Evolutionary conservation across 2,113 vertebrate species (phyloP).

Genomic region (Phocoena sinus): DNA sequence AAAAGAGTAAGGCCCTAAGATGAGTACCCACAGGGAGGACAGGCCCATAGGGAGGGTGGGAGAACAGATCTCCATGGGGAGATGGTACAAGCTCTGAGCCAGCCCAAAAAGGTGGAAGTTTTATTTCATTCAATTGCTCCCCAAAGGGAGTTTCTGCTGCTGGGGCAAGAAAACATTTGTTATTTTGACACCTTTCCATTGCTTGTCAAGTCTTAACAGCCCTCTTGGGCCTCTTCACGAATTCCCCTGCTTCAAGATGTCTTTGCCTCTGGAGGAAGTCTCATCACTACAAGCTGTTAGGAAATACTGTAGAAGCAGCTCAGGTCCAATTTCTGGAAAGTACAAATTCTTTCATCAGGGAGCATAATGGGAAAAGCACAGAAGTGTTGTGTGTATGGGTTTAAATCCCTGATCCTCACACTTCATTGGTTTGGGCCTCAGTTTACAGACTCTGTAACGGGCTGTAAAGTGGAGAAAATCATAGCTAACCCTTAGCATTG

Average conservation of each 20-base stretch:
- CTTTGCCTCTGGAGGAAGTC: neutral
- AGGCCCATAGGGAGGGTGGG: neutral
- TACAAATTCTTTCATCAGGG: neutral
- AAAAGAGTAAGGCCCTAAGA: neutral
- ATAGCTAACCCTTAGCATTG: rapidly evolving
- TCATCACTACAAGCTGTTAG: neutral
- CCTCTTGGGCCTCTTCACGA: neutral
- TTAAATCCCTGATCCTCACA: neutral
- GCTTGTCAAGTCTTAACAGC: neutral
- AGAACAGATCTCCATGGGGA: neutral
- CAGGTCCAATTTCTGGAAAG: neutral
- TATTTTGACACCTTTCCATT: constrained; percentile 24
- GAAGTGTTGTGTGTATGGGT: rapidly evolving
- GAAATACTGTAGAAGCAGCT: neutral
- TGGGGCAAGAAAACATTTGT: neutral
- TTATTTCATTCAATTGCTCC: neutral
- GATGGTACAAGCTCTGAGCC: neutral
- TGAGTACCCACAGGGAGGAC: neutral
- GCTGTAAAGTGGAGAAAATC: neutral
- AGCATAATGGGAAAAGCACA: neutral
- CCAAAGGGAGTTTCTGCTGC: neutral
- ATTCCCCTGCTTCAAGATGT: neutral
- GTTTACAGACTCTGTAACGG: neutral
- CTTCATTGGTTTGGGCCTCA: neutral
- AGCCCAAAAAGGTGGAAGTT: neutral